Evolutionary conservation across 2,888 invertebrate genomes (phyloP).

Genomic region (Rhingia campestris): DNA sequence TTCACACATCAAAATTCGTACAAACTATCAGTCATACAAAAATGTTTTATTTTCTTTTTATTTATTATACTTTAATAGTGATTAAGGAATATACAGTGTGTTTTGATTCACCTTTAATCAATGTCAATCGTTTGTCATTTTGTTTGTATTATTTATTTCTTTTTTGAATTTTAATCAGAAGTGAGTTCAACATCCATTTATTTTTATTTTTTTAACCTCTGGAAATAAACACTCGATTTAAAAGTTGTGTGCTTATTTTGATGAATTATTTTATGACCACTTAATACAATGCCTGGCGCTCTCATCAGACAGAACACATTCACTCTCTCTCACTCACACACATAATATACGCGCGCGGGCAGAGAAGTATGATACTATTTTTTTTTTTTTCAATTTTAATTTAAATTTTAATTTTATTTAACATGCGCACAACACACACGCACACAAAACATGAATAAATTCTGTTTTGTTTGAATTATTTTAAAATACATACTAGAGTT

Average conservation of each 20-base stretch:
- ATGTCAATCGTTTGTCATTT: constrained; percentile 12
- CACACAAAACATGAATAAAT: constrained; percentile 34
- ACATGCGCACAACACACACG: constrained; percentile 45
- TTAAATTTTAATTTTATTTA: background rate
- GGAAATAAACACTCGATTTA: constrained; percentile 22
- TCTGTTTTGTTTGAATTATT: constrained; percentile 41
- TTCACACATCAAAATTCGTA: constrained; percentile 77
- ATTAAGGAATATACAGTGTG: constrained; percentile 60
- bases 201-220: background rate
- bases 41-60: constrained; percentile 42
- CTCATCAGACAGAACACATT: constrained; percentile 62
- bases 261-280: constrained; percentile 39
- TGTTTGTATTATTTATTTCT: background rate
- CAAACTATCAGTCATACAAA: constrained; percentile 83
- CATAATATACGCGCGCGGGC: constrained; percentile 73
- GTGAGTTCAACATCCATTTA: constrained; percentile 4
- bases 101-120: constrained; percentile 32
- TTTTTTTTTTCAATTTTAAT: no score
- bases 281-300: constrained; percentile 52
- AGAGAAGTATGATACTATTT: constrained; percentile 47
- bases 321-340: constrained; percentile 62
- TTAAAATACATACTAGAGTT: constrained; percentile 71
- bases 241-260: constrained; percentile 55
- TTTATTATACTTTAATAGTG: constrained; percentile 34
- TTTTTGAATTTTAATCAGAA: constrained; percentile 4